Percentiles rank a stretch among this genome's conserved stretches.
Conservation (phyloP, 2,888 invertebrate genomes). For the Deroplatys truncata region DNA sequence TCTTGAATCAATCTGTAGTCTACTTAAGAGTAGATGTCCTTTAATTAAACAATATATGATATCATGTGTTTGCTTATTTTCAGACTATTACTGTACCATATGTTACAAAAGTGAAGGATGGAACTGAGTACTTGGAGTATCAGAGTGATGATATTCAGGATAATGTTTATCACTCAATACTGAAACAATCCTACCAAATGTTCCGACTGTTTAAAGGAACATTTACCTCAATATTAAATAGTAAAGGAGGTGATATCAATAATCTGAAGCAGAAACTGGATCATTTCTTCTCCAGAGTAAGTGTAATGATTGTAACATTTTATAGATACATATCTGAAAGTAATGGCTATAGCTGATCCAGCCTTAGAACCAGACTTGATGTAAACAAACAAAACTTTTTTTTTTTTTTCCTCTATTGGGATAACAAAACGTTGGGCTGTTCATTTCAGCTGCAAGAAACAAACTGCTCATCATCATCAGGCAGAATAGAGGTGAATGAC, state of each 20-base stretch:
- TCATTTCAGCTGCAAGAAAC: no score
- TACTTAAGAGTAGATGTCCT: not conserved
- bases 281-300: slow-evolving; percentile 73
- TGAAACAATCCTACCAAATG: slow-evolving; percentile 76
- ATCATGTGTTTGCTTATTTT: slow-evolving; percentile 33
- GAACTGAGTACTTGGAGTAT: slow-evolving; percentile 65
- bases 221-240: slow-evolving; percentile 60
- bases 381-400: not conserved
- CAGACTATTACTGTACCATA: slow-evolving; percentile 75
- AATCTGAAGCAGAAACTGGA: slow-evolving; percentile 68
- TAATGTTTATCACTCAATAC: slow-evolving; percentile 63
- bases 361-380: not conserved
- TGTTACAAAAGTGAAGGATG: slow-evolving; percentile 67
- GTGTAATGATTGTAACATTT: slow-evolving; percentile 35
- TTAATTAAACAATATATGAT: not conserved
- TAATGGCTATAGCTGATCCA: not conserved
- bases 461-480: no score
- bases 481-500: no score
- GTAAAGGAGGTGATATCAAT: slow-evolving; percentile 48
- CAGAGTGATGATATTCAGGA: slow-evolving; percentile 78
- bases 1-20: no score
- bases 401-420: no score
- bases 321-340: not conserved
- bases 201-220: slow-evolving; percentile 81
- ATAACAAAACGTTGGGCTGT: no score